Evolutionary conservation across 2,888 invertebrate genomes (phyloP).

Genomic region (Campaea margaritaria): DNA sequence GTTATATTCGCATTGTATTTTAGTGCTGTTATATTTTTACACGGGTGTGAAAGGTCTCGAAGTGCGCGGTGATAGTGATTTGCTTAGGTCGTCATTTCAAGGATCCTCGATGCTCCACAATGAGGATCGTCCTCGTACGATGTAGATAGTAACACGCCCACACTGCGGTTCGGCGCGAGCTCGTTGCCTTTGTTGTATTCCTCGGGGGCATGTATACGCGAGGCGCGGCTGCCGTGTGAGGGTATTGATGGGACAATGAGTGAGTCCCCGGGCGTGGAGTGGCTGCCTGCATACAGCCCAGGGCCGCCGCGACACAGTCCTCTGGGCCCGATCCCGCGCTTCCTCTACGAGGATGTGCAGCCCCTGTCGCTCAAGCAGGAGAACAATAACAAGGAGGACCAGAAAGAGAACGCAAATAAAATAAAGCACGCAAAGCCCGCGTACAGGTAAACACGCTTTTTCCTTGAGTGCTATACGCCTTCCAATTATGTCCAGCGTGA

Average conservation of each 20-base stretch:
- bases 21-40: constrained; percentile 56
- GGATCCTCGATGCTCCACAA: constrained; percentile 79
- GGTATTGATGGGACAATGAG: constrained; percentile 77
- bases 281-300: constrained; percentile 82
- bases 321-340: constrained; percentile 78
- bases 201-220: constrained; percentile 53
- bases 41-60: constrained; percentile 48
- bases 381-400: constrained; percentile 80
- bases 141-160: constrained; percentile 74
- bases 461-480: constrained; percentile 43
- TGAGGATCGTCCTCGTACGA: constrained; percentile 77
- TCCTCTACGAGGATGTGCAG: constrained; percentile 80
- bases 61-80: constrained; percentile 58
- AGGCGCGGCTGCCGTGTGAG: constrained; percentile 29
- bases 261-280: constrained; percentile 82
- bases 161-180: constrained; percentile 46
- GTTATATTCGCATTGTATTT: constrained; percentile 54
- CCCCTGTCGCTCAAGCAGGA: constrained; percentile 72
- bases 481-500: constrained; percentile 36
- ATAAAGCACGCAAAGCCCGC: constrained; percentile 85
- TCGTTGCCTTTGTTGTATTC: constrained; percentile 53
- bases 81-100: constrained; percentile 74
- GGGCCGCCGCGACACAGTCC: constrained; percentile 82
- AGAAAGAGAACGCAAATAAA: constrained; percentile 77
- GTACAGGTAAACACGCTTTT: constrained; percentile 77